A percentile compares a stretch with the other conserved stretches of the same genome.
These are phyloP conservation scores for Heliconius cydno DNA, from an alignment of 2,888 invertebrate genomes.

Conservation along the genomic window DNA sequence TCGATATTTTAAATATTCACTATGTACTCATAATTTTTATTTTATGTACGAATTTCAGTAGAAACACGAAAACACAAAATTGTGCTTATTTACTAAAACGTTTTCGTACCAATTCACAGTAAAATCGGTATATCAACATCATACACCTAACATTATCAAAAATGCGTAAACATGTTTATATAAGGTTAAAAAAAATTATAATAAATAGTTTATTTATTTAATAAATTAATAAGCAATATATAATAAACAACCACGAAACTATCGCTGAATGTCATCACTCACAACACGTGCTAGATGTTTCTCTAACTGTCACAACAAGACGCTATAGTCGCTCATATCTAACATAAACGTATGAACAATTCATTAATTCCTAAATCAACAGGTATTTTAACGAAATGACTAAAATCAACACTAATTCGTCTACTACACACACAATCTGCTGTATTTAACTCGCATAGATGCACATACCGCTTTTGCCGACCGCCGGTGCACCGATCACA, in stretches of 20 bases:
- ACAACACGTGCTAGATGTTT: slow-evolving; percentile 15
- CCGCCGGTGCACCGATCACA: slow-evolving; percentile 94
- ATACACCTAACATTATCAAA: neutral
- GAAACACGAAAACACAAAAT: neutral
- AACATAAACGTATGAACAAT: neutral
- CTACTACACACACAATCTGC: neutral
- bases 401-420: neutral
- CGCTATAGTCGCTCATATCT: neutral
- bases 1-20: too few relatives aligned
- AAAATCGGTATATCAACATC: neutral
- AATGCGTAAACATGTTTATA: neutral
- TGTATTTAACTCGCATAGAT: slow-evolving; percentile 32
- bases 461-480: slow-evolving; percentile 95
- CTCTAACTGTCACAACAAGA: slow-evolving; percentile 7
- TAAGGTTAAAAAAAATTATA: neutral
- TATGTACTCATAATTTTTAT: too few relatives aligned
- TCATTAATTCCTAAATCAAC: neutral
- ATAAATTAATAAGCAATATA: too few relatives aligned
- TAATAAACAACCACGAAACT: neutral
- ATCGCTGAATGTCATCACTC: neutral
- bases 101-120: neutral
- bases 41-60: too few relatives aligned
- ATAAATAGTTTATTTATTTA: neutral
- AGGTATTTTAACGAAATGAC: neutral
- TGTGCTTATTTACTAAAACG: neutral